A percentile compares a stretch with the other conserved stretches of the same genome.
phyloP scores from a whole-genome alignment of 2,888 invertebrate species.

The Osedax fenrisi region DNA sequence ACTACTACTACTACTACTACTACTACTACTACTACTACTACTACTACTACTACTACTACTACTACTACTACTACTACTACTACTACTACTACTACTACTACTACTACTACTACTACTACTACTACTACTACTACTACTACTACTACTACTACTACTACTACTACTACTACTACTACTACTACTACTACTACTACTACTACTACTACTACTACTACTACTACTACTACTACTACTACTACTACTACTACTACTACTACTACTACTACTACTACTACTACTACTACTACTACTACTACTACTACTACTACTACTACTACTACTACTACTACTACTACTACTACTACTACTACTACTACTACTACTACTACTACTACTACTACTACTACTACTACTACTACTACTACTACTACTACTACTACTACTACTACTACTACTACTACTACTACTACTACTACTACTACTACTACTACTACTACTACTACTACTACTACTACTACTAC shows the following conservation, averaged over 20 bases:
- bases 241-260: neutral
- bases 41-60: neutral
- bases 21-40: slow-evolving; percentile 3
- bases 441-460: neutral
- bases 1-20: neutral
- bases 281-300: slow-evolving; percentile 2
- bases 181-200: neutral
- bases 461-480: neutral
- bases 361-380: neutral
- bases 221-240: neutral
- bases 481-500: neutral
- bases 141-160: slow-evolving; percentile 2
- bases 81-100: neutral
- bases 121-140: neutral
- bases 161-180: neutral
- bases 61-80: neutral
- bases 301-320: neutral
- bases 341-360: neutral
- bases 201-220: slow-evolving; percentile 2
- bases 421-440: slow-evolving; percentile 2
- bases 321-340: neutral
- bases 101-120: slow-evolving; percentile 1
- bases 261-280: neutral
- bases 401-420: neutral
- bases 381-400: slow-evolving; percentile 2